These are phyloP conservation scores for Xiphorhynchus elegans DNA, from an alignment of 2,113 vertebrate genomes.

Conservation along the genomic window DNA sequence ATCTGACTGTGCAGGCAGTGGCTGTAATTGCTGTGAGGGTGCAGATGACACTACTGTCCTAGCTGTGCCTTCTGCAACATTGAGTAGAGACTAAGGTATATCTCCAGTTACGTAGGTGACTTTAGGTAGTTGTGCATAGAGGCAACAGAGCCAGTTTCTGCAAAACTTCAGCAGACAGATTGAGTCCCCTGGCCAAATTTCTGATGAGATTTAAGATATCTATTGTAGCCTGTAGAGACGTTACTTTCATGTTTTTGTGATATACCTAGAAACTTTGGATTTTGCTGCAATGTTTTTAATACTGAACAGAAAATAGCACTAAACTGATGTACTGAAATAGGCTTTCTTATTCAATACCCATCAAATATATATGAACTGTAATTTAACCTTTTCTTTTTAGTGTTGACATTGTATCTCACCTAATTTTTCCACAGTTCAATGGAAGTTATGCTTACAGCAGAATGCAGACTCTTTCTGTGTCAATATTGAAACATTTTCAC, in stretches of 20 bases:
- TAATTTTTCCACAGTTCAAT: not conserved
- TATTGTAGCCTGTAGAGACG: not conserved
- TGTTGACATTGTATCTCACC: not conserved
- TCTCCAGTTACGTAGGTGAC: not conserved
- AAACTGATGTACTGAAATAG: not conserved
- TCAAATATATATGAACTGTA: not conserved
- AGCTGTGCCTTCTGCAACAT: not conserved
- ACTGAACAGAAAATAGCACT: not conserved
- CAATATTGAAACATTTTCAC: constrained; percentile 13
- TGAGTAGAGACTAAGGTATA: not conserved
- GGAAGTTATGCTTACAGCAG: constrained; percentile 5
- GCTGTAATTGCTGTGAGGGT: not conserved
- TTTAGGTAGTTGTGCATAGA: not conserved
- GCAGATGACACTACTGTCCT: not conserved
- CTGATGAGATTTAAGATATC: not conserved
- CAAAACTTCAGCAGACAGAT: not conserved
- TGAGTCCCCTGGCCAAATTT: not conserved
- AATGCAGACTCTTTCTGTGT: not conserved
- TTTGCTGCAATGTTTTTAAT: not conserved
- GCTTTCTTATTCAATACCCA: not conserved
- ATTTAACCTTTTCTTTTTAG: not conserved
- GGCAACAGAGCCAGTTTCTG: not conserved
- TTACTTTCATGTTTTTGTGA: not conserved
- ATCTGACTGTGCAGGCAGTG: not conserved
- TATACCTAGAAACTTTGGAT: not conserved